Conservation (phyloP, 2,113 vertebrate species). For the Pan paniscus region DNA sequence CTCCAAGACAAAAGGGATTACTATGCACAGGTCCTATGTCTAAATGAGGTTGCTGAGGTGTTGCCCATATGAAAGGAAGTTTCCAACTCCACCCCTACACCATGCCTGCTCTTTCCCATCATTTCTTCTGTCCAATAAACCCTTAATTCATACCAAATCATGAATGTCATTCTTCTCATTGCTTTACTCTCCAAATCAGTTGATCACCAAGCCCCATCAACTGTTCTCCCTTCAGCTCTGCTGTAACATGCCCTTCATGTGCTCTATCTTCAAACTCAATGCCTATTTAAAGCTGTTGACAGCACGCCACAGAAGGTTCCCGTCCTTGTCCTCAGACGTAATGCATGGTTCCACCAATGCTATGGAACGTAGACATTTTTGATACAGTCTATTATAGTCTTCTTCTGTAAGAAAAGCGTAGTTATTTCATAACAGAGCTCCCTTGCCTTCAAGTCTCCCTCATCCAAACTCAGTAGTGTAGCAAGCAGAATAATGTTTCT, state of each 20-base stretch:
- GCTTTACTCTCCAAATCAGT: background rate
- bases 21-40: too few relatives aligned
- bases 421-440: background rate
- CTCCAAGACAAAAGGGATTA: background rate
- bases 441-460: background rate
- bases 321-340: constrained; percentile 16
- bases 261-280: constrained; percentile 13
- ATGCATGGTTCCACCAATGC: background rate
- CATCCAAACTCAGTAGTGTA: background rate
- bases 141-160: background rate
- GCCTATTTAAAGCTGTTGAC: background rate
- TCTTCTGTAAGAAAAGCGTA: background rate
- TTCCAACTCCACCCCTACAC: rapidly evolving
- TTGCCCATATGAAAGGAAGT: background rate
- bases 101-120: too few relatives aligned
- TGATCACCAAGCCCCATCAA: background rate
- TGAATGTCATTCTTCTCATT: background rate
- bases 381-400: constrained; percentile 34
- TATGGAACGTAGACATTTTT: constrained; percentile 13
- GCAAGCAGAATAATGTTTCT: background rate
- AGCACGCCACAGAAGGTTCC: background rate
- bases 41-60: rapidly evolving
- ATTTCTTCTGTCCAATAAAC: background rate
- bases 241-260: background rate
- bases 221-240: background rate